Evolutionary conservation across 2,888 invertebrate genomes (phyloP), one percentile per base, ranked within the genome.

Genomic region (Lasius fuliginosus): DNA sequence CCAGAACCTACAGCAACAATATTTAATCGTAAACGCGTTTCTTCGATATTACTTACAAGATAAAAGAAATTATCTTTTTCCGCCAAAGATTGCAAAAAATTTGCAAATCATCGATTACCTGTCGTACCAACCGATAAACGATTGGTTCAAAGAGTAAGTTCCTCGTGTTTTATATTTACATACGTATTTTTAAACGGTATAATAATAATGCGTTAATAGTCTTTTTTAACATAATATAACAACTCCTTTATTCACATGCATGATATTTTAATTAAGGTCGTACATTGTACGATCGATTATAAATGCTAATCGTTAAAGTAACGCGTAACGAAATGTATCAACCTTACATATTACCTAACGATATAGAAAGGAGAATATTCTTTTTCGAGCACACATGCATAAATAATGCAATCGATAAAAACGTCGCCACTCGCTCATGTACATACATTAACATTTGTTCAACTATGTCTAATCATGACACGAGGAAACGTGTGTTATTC

Each of bases 1-100:
- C 96, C 96, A 97, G 96, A 95, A 98, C 97, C 98, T 98, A 36
- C 30, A 36, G 36, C 4, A 95, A 79, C 2, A 69, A 30, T 76
- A 65, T 27, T 67, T 76, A 30, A 62, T 67, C 1, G 27, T 27
- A 65, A 23, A 46, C 42, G 12, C 15, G 15, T 12, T 23, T 46
- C 0, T 64, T 65, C 3, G n/a, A 15, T 33, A 23, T n/a, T 64
- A 3, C 4, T 62, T 36, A 71, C 53, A 53, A 30, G 5, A 15
- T 23, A 30, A 75, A 23, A 46, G 33, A 33, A 3, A 27, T 8
- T 46, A 60, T 60, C 30, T 56, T 30, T 40, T 30, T 36, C 15
- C 36, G 2, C 36, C 36, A 36, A 36, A 36, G 36, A 5, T 18
- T 15, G 40, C 23, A 15, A 23, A 23, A 36, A 6, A 49, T 18